Evolutionary conservation across 2,113 vertebrate species (phyloP).

Genomic region (Bufo gargarizans): DNA sequence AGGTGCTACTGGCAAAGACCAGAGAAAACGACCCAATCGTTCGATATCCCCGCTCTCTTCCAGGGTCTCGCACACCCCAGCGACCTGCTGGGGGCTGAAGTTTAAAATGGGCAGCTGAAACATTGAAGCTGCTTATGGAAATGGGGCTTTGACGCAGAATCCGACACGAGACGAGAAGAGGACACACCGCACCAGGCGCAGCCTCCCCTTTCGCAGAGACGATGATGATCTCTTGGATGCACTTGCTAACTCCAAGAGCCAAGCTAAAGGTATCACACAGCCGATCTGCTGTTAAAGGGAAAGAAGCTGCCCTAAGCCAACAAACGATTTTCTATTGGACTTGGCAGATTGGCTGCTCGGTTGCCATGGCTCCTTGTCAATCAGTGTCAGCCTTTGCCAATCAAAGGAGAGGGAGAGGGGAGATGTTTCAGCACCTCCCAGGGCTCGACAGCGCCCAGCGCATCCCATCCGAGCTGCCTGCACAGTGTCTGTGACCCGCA

Average conservation of each 20-base stretch:
- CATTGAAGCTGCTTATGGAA: constrained; percentile 82
- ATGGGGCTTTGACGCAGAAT: constrained; percentile 58
- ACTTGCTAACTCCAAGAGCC: constrained; percentile 72
- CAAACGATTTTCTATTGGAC: constrained; percentile 83
- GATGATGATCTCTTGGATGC: constrained; percentile 69
- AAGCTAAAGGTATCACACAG: constrained; percentile 73
- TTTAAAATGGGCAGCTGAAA: constrained; percentile 98
- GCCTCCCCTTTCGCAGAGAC: constrained; percentile 62
- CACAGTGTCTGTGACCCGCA: background rate
- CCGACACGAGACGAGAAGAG: constrained; percentile 8
- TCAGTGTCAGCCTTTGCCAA: constrained; percentile 91
- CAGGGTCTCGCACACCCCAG: constrained; percentile 98
- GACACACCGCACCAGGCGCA: constrained; percentile 47
- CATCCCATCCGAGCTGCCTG: constrained; percentile 16
- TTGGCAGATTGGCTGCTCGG: constrained; percentile 86
- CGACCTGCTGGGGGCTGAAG: constrained; percentile 99
- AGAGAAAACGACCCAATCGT: constrained; percentile 96
- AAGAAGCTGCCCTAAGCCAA: constrained; percentile 72
- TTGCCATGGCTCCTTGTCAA: constrained; percentile 92
- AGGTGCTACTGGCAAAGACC: constrained; percentile 97
- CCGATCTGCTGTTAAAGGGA: constrained; percentile 76
- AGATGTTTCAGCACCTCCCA: constrained; percentile 80
- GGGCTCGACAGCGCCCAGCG: constrained; percentile 69
- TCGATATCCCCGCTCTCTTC: constrained; percentile 98
- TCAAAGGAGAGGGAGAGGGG: constrained; percentile 72